Base-by-base conservation (phyloP, 2,797 vertebrate species). In the Aulostomus chinensis region DNA sequence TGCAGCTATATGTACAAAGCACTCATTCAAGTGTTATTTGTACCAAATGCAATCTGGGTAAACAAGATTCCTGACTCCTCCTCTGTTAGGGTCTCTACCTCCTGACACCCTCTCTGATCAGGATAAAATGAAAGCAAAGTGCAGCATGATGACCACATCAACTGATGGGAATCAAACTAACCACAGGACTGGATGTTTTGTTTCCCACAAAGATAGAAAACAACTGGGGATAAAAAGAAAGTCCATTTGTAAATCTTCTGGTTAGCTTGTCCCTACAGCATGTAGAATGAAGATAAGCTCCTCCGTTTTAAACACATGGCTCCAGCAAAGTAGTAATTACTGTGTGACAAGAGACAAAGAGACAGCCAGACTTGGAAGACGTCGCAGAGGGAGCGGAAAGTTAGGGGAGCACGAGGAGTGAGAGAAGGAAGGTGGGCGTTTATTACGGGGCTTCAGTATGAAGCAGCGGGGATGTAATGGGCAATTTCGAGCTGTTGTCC, bases 381-480 rank as follows among this genome's bases (percentile, higher is more conserved):
- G 26, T 18, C 11, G 53, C n/a, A 36, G 51, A 41, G 39, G 17
- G 18, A 45, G 22, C 10, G 13, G 29, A 42, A 52, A 29, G 43
- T 14, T 32, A 33, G 22, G 28, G 20, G 46, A 43, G 25, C 21
- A 5, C 13, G 17, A 25, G 13, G 21, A 52, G 45, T 29, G 26
- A 59, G 18, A 45, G 26, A 49, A 36, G 41, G 36, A 64, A 46
- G 40, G 60, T 51, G 60, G 66, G 58, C 2, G 57, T 80, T 80
- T 68, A 70, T 69, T 73, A 72, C 69, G 67, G 40, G 42, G 32
- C 55, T 52, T 24, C 12, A 30, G 48, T 38, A 24, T 48, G 58
- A 69, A 75, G 58, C 39, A 51, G 62, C 35, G 56, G 61, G 58
- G 72, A 42, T 50, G 49, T 40, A 74, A 52, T 61, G 47, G 62